Conservation (phyloP, 23 tunicate species). For the Corella eumyota region DNA sequence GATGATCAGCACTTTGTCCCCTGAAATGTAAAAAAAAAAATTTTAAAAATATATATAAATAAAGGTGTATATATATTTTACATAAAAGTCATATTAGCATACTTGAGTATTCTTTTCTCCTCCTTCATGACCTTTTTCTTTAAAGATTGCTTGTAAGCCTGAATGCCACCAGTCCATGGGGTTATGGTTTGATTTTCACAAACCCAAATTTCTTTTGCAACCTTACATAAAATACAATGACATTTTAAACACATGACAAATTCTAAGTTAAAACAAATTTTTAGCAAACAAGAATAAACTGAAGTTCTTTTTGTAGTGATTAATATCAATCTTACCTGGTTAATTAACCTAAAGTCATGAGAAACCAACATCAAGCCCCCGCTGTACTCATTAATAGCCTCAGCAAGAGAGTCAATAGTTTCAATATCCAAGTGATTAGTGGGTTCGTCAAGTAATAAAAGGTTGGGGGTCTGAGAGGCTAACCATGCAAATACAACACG, state of each 20-base stretch:
- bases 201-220: constrained; percentile 72
- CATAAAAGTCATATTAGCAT: constrained; percentile 3
- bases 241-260: neutral
- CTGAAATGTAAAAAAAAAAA: constrained; percentile 20
- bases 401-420: constrained; percentile 92
- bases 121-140: constrained; percentile 54
- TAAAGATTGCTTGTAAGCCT: constrained; percentile 57
- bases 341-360: constrained; percentile 88
- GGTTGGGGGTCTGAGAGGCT: constrained; percentile 68
- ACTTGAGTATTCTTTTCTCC: constrained; percentile 43
- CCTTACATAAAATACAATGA: constrained; percentile 10
- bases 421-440: constrained; percentile 93
- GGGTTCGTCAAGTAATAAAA: constrained; percentile 89
- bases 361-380: constrained; percentile 89
- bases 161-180: constrained; percentile 47
- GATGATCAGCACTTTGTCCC: constrained; percentile 69
- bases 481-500: constrained; percentile 88
- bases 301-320: too few species aligned
- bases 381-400: constrained; percentile 71
- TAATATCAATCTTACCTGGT: constrained; percentile 24
- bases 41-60: neutral
- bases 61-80: neutral
- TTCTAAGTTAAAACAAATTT: neutral
- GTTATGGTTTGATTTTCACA: constrained; percentile 65
- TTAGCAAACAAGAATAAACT: too few species aligned